Base-by-base conservation (phyloP, 2,113 vertebrate genomes). In the Ameiurus melas region DNA sequence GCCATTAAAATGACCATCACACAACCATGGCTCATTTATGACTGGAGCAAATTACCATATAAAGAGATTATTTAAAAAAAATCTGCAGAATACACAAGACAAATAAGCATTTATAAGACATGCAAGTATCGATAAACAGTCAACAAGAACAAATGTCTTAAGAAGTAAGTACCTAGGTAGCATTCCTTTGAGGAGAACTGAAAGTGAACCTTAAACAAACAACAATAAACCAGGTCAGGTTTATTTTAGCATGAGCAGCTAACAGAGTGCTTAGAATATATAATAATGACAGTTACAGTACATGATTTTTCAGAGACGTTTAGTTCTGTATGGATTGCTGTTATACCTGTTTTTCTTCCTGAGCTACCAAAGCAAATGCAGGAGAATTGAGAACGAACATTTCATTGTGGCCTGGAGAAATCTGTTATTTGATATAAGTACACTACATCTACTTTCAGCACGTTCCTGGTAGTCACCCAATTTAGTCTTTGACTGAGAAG, bases 401-500 rank as follows among this genome's bases (percentile, higher is more conserved):
- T 4, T 16, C 5, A 0, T 6, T 27, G 16, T n/a, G 22, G 17
- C 55, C 25, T 25, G 57, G 75, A 7, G 9, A 39, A 4, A 51
- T 78, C 16, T 68, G 77, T 47, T 39, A 86, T 86, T 51, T 85
- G 84, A 85, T 85, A 85, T 22, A 13, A 53, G 30, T 25, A 58
- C 20, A 39, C 51, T 70, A 25, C 22, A 43, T 71, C 19, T 27
- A 57, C 68, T 58, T 22, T 17, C 20, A 73, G 5, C 30, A 39
- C 0, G 58, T 66, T 79, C 58, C 75, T 79, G 36, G 30, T 68
- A 86, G 43, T 66, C 25, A 58, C 70, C 51, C 33, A 75, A 13
- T 86, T 86, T 53, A 39, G 58, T 3, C 30, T 33, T 8, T 47
- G 25, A 60, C 25, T 47, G 16, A 22, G 20, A 30, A n/a, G 43